Conservation (phyloP, 2,113 vertebrate genomes). For the Ictalurus furcatus region DNA sequence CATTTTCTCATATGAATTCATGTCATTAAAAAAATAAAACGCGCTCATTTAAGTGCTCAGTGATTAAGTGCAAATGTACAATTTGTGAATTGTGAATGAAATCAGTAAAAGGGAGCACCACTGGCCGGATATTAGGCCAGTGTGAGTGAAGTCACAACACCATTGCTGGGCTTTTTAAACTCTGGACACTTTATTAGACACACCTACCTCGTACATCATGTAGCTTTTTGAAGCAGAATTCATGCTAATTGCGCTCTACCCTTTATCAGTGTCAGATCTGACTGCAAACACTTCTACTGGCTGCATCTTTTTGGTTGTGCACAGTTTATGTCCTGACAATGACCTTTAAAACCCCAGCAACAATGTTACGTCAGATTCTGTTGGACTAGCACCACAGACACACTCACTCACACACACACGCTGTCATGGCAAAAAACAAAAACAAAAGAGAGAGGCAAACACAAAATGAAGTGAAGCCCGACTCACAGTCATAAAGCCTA, state of each 20-base stretch:
- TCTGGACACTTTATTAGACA: neutral
- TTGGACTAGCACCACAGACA: neutral
- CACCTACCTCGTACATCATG: neutral
- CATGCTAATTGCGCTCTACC: neutral
- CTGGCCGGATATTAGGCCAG: neutral
- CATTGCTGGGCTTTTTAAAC: neutral
- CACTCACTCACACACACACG: neutral
- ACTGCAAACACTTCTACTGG: neutral
- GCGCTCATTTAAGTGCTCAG: no score
- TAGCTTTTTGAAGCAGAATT: neutral
- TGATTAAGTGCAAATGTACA: no score
- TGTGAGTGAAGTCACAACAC: neutral
- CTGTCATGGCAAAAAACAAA: neutral
- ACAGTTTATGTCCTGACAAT: neutral
- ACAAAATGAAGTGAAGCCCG: neutral
- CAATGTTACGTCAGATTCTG: neutral
- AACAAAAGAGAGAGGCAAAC: neutral
- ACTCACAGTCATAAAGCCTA: neutral
- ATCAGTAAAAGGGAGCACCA: neutral
- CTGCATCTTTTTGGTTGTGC: neutral
- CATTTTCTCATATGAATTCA: no score
- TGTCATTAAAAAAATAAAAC: no score
- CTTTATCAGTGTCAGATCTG: neutral
- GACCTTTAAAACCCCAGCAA: neutral
- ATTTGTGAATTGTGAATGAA: neutral